Percentiles rank a stretch among this genome's conserved stretches.
Evolutionary conservation across 2,113 vertebrate genomes (phyloP).

Genomic region (Hirundichthys speculiger): DNA sequence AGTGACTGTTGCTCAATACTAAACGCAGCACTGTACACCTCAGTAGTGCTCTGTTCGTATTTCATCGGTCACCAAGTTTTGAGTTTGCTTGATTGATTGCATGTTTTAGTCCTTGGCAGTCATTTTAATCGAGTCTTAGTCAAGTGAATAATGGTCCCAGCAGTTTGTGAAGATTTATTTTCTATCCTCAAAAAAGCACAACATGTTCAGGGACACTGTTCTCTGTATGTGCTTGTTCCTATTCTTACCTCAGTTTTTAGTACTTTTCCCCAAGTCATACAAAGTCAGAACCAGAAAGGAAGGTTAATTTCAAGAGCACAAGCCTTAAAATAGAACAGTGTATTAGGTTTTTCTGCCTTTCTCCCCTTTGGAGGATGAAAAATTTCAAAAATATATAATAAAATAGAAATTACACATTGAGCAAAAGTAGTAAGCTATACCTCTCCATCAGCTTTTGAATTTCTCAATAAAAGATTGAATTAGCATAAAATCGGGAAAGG

Average conservation of each 20-base stretch:
- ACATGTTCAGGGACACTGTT: not conserved
- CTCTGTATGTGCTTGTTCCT: not conserved
- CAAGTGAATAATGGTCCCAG: not conserved
- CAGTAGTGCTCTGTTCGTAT: not conserved
- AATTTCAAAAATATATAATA: too few relatives aligned
- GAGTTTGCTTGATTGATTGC: slow-evolving; percentile 24
- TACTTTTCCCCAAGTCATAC: not conserved
- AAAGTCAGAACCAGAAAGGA: too few relatives aligned
- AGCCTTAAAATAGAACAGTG: too few relatives aligned
- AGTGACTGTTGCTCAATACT: slow-evolving; percentile 1
- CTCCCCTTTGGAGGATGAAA: too few relatives aligned
- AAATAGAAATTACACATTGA: too few relatives aligned
- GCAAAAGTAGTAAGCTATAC: too few relatives aligned
- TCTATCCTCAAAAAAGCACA: too few relatives aligned
- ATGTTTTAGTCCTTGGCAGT: slow-evolving; percentile 5
- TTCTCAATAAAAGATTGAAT: too few relatives aligned
- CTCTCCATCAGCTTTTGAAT: too few relatives aligned
- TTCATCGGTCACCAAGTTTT: slow-evolving; percentile 23
- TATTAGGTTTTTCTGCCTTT: too few relatives aligned
- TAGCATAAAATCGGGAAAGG: too few relatives aligned
- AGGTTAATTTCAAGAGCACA: not conserved
- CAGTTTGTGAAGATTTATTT: not conserved
- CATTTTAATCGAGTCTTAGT: not conserved
- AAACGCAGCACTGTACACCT: not conserved
- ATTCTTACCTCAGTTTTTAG: not conserved